These are phyloP conservation scores for Dendrolimus punctatus DNA, from an alignment of 1,140 invertebrate genomes.

Conservation along the genomic window DNA sequence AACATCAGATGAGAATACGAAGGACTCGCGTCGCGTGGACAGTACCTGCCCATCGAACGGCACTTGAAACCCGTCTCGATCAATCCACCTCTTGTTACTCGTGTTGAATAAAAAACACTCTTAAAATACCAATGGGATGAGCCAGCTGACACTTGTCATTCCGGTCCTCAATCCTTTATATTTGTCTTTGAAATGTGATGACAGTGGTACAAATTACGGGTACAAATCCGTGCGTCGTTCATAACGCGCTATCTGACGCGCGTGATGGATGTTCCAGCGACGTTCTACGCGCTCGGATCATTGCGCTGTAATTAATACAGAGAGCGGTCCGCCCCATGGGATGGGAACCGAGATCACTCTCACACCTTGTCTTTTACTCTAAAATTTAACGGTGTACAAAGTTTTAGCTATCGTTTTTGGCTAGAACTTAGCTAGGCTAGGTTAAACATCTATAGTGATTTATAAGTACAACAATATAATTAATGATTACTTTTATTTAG, in stretches of 20 bases:
- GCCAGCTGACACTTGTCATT: slow-evolving; percentile 65
- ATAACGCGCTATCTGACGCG: slow-evolving; percentile 59
- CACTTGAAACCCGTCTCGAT: slow-evolving; percentile 69
- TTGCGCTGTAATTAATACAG: slow-evolving; percentile 60
- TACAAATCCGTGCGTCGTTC: slow-evolving; percentile 67
- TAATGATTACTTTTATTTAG: too few species aligned
- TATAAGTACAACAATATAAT: too few species aligned
- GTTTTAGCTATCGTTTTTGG: too few species aligned
- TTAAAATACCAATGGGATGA: slow-evolving; percentile 66
- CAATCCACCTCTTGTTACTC: slow-evolving; percentile 68
- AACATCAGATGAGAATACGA: slow-evolving; percentile 47
- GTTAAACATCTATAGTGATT: too few species aligned
- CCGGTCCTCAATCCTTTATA: slow-evolving; percentile 66
- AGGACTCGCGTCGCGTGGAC: slow-evolving; percentile 40
- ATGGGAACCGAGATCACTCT: slow-evolving; percentile 56
- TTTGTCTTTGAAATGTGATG: slow-evolving; percentile 72
- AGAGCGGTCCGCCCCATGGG: slow-evolving; percentile 23
- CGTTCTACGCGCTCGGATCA: slow-evolving; percentile 43
- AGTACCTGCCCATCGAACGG: slow-evolving; percentile 50
- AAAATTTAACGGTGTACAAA: slow-evolving; percentile 17
- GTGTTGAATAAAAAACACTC: slow-evolving; percentile 67
- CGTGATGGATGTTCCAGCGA: slow-evolving; percentile 56
- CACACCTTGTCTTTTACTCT: slow-evolving; percentile 43
- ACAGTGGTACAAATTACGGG: slow-evolving; percentile 69
- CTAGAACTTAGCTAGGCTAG: too few species aligned